Base-by-base conservation (phyloP, 2,888 invertebrate genomes). In the Drosophila helvetica region DNA sequence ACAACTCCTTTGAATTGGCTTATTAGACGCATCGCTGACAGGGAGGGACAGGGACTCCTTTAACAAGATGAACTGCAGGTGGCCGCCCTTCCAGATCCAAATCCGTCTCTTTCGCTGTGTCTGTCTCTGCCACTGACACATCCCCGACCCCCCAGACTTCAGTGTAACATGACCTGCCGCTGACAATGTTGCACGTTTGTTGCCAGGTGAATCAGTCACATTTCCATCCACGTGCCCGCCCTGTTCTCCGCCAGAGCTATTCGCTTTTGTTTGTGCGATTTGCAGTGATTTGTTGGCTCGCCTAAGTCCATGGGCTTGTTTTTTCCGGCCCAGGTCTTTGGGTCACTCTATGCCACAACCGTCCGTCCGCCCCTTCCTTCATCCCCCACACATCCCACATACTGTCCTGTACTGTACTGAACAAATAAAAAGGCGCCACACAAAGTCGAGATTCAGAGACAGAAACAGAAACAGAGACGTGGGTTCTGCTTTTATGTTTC, bases 241-340 rank as follows among this genome's bases (percentile, higher is more conserved):
- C 22, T 22, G 22, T 22, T 22, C 22, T 22, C 22, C 30, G 48
- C 22, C 42, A 18, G 30, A n/a, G 10, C 45, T 25, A 10, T 19
- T 30, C 46, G 25, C 43, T 55, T 72, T 78, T 86, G 83, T 80
- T 69, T 67, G 75, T 75, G 71, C 86, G 88, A 86, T 89, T 87
- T 85, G 88, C 77, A 64, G 71, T 89, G 88, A 87, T 89, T 87
- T 87, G 89, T 86, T 84, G 72, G 64, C 75, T 74, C 70, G 68
- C 71, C 70, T 15, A 15, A 68, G 77, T 73, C 76, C 86, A 83
- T 86, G 75, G 78, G 62, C 79, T 82, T 75, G 62, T 76, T 77
- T 75, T 78, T 79, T 75, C 68, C 74, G 81, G 80, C 60, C 53
- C 43, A 74, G 87, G 76, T 86, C 81, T 77, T 75, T 79, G 78